phyloP scores from a whole-genome alignment of 2,797 vertebrate genomes.

The Petrocephalus schoutedeni region DNA sequence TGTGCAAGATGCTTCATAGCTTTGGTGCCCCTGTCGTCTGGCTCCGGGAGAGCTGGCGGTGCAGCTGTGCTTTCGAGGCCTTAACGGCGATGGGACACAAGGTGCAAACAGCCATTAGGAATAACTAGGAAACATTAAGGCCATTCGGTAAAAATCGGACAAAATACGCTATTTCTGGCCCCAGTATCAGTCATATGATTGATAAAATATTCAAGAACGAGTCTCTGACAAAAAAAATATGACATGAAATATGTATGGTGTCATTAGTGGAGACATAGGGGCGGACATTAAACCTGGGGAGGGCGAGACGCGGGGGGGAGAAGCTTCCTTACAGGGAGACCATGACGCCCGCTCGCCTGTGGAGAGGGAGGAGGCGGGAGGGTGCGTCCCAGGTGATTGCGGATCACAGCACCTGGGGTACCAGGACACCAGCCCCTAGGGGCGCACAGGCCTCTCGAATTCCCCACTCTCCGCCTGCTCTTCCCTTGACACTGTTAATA shows the following conservation, averaged over 20 bases:
- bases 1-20: neutral
- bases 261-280: constrained; percentile 33
- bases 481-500: neutral
- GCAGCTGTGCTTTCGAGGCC: neutral
- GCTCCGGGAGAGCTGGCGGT: neutral
- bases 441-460: neutral
- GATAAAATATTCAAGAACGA: constrained; percentile 40
- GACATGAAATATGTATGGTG: constrained; percentile 42
- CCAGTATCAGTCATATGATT: constrained; percentile 36
- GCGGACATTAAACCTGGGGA: constrained; percentile 29
- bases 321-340: neutral
- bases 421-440: neutral
- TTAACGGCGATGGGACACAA: neutral
- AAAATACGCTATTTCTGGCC: constrained; percentile 38
- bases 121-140: neutral
- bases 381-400: neutral
- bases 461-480: neutral
- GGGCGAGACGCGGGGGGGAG: neutral
- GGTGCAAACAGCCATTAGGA: neutral
- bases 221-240: constrained; percentile 31
- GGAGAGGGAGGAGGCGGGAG: neutral
- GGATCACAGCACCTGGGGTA: neutral
- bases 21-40: neutral
- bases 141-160: neutral
- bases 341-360: neutral